Evolutionary conservation across 2,113 vertebrate species (phyloP).

Genomic region (Syngnathoides biaculeatus): DNA sequence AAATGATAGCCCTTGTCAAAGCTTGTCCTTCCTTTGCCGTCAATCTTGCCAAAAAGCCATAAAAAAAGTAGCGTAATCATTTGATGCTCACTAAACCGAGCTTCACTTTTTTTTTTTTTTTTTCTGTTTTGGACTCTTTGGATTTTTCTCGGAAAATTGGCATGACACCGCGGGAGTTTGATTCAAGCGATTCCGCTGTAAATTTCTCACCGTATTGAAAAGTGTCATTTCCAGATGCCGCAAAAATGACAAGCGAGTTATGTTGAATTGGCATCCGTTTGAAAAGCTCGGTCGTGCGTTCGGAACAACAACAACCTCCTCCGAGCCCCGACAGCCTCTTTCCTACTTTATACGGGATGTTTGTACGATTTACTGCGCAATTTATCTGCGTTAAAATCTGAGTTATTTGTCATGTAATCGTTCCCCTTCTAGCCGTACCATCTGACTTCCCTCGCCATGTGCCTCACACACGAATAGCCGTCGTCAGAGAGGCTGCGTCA

Average conservation of each 20-base stretch:
- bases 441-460: constrained; percentile 38
- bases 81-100: not conserved
- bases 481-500: constrained; percentile 19
- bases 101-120: not conserved
- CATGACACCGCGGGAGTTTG: no score
- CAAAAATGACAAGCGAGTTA: not conserved
- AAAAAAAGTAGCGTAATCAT: not conserved
- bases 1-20: no score
- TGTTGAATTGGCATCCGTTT: not conserved
- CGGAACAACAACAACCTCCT: not conserved
- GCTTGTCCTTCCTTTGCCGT: no score
- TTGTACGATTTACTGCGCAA: constrained; percentile 33
- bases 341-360: constrained; percentile 35
- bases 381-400: constrained; percentile 1
- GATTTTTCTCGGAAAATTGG: not conserved
- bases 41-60: no score
- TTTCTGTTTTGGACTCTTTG: not conserved
- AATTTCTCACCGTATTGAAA: not conserved
- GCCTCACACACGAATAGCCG: constrained; percentile 45
- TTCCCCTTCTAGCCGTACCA: constrained; percentile 30
- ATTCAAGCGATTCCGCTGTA: not conserved
- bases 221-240: not conserved
- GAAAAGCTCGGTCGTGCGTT: not conserved
- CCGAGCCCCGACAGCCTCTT: constrained; percentile 11
- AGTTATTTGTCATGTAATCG: constrained; percentile 33